Percentiles rank a stretch among this genome's conserved stretches.
Evolutionary conservation across 2,113 vertebrate species (phyloP).

Genomic region (Vulpes lagopus): DNA sequence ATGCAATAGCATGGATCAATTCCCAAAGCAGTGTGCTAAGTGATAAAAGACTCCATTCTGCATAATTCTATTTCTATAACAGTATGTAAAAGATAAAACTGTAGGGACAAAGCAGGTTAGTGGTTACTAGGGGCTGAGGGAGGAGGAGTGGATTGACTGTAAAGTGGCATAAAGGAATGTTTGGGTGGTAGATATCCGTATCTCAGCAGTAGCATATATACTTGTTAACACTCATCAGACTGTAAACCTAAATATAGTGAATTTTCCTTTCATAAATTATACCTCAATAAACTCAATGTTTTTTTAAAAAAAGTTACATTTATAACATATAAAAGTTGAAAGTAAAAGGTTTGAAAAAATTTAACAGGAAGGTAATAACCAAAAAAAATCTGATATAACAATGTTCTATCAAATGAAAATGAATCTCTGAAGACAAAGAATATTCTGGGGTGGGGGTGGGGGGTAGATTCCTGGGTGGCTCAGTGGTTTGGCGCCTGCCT

Average conservation of each 20-base stretch:
- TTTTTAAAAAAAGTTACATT: constrained; percentile 42
- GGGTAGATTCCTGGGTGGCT: too few species aligned
- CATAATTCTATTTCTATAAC: background rate
- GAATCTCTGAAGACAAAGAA: background rate
- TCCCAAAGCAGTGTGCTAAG: background rate
- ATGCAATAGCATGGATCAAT: background rate
- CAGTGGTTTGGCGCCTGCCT: too few species aligned
- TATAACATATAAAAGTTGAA: constrained; percentile 36
- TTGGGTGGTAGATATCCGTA: background rate
- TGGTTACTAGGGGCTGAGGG: background rate
- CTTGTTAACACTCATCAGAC: constrained; percentile 18
- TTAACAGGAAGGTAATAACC: constrained; percentile 30
- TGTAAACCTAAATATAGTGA: background rate
- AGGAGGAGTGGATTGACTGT: background rate
- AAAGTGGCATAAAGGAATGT: background rate
- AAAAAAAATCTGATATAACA: constrained; percentile 15
- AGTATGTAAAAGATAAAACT: background rate
- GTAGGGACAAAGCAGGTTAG: background rate
- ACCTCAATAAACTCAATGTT: background rate
- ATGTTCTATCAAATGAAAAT: constrained; percentile 38
- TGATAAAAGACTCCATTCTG: background rate
- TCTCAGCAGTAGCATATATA: background rate
- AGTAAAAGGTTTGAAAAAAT: constrained; percentile 31
- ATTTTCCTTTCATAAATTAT: constrained; percentile 1
- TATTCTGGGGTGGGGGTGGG: background rate